A percentile compares a stretch with the other conserved stretches of the same genome.
Conservation (phyloP, 2,888 invertebrate genomes). For the Antitype chi region DNA sequence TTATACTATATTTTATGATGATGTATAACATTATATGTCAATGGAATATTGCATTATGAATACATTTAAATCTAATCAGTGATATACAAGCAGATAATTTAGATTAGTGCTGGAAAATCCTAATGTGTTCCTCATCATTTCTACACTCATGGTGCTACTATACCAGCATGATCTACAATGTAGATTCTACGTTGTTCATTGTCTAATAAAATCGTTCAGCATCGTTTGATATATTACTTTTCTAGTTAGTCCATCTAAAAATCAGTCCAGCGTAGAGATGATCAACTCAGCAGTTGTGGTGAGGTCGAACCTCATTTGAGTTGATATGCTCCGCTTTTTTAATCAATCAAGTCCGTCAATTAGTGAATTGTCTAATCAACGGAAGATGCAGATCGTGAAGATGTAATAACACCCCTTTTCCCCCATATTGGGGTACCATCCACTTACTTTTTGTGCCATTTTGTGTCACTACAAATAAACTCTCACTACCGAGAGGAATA, state of each 20-base stretch:
- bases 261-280: slow-evolving; percentile 41
- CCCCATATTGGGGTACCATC: slow-evolving; percentile 8
- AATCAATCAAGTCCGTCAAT: neutral
- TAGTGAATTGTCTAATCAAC: neutral
- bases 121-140: slow-evolving; percentile 40
- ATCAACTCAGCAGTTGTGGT: slow-evolving; percentile 17
- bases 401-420: slow-evolving; percentile 15
- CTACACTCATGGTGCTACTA: slow-evolving; percentile 26
- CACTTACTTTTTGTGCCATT: slow-evolving; percentile 40
- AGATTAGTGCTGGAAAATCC: slow-evolving; percentile 53
- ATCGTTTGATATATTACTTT: slow-evolving; percentile 31
- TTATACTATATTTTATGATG: slow-evolving; percentile 66
- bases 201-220: slow-evolving; percentile 28
- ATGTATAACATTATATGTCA: slow-evolving; percentile 65
- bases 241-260: slow-evolving; percentile 28
- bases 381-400: slow-evolving; percentile 21
- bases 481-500: slow-evolving; percentile 47
- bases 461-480: slow-evolving; percentile 53
- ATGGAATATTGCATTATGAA: slow-evolving; percentile 58
- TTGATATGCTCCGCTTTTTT: slow-evolving; percentile 16
- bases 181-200: slow-evolving; percentile 17
- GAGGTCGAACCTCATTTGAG: slow-evolving; percentile 27
- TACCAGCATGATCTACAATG: slow-evolving; percentile 25
- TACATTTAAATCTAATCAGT: slow-evolving; percentile 54
- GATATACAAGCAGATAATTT: slow-evolving; percentile 56